A percentile compares a stretch with the other conserved stretches of the same genome.
These are phyloP conservation scores for Apamea monoglypha DNA, from an alignment of 2,888 invertebrate genomes.

Conservation along the genomic window DNA sequence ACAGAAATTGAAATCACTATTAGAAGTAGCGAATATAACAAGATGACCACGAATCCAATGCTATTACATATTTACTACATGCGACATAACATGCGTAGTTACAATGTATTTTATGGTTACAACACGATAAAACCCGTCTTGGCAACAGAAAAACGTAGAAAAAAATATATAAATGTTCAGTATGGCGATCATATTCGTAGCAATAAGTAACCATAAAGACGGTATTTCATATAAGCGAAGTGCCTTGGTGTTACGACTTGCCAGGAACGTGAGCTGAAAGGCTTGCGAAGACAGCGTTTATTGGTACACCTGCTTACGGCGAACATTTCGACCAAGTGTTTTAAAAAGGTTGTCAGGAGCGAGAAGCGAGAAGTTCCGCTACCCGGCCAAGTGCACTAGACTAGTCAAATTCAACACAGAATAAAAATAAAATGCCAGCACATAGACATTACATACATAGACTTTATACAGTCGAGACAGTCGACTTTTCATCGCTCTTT, in stretches of 20 bases:
- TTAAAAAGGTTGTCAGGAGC: conserved; percentile 69
- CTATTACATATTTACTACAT: conserved; percentile 65
- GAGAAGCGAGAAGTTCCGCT: conserved; percentile 31
- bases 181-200: conserved; percentile 78
- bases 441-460: not conserved
- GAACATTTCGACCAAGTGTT: conserved; percentile 69
- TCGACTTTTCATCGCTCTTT: not conserved
- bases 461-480: not conserved
- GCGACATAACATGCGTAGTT: conserved; percentile 69
- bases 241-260: conserved; percentile 82
- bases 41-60: conserved; percentile 56
- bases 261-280: conserved; percentile 84
- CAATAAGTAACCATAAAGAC: conserved; percentile 86
- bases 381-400: conserved; percentile 16
- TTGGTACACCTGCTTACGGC: conserved; percentile 84
- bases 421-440: conserved; percentile 11
- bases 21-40: conserved; percentile 43
- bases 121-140: conserved; percentile 74
- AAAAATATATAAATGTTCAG: conserved; percentile 77
- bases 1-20: conserved; percentile 46
- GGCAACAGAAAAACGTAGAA: conserved; percentile 72
- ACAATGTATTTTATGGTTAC: conserved; percentile 74
- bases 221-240: conserved; percentile 85
- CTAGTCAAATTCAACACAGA: conserved; percentile 20
- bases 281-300: conserved; percentile 78